These are phyloP conservation scores for Mesitornis unicolor DNA, from an alignment of 2,113 vertebrate species.

Conservation along the genomic window DNA sequence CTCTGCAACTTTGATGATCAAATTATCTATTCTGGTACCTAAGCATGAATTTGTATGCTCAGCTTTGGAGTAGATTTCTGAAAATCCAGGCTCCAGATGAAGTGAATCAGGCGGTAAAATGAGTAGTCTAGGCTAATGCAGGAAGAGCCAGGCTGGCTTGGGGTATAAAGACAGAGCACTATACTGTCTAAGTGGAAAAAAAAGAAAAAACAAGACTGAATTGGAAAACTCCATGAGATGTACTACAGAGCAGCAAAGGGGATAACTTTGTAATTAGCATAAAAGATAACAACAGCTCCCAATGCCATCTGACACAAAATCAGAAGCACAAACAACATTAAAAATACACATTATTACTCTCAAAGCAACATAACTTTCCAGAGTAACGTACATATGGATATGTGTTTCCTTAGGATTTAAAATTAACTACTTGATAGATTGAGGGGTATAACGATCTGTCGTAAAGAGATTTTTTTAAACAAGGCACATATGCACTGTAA, in stretches of 20 bases:
- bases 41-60: background rate
- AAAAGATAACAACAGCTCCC: conserved; percentile 17
- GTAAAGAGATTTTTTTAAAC: conserved; percentile 41
- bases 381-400: conserved; percentile 40
- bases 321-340: conserved; percentile 13
- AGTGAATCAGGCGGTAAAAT: background rate
- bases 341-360: conserved; percentile 24
- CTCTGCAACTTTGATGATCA: background rate
- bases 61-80: background rate
- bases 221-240: background rate
- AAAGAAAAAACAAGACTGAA: background rate
- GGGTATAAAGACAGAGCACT: background rate
- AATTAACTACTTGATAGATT: conserved; percentile 58
- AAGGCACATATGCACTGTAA: conserved; percentile 31
- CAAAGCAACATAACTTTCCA: conserved; percentile 29
- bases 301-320: conserved; percentile 14
- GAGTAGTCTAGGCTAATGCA: background rate
- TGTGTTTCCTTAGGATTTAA: conserved; percentile 54
- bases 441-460: conserved; percentile 35
- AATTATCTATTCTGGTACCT: background rate
- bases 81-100: background rate
- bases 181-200: rapidly evolving
- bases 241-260: background rate
- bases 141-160: background rate
- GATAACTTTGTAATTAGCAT: background rate